These are phyloP conservation scores for Cryptus viduatorius DNA, from an alignment of 2,888 invertebrate species.

Conservation along the genomic window DNA sequence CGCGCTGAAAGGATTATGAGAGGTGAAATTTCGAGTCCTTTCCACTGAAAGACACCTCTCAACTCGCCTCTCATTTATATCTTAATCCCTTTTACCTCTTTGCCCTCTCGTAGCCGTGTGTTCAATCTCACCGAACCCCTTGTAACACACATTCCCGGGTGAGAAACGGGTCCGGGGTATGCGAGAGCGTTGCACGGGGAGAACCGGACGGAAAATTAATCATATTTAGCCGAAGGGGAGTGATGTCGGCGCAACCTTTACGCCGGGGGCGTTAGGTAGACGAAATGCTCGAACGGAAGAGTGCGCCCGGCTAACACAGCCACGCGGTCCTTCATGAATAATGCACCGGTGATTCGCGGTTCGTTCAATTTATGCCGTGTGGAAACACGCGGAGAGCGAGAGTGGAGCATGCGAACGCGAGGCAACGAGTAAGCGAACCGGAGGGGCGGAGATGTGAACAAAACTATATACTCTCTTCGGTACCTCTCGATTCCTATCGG, in stretches of 20 bases:
- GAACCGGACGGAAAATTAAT: slow-evolving; percentile 75
- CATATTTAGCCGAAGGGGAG: slow-evolving; percentile 68
- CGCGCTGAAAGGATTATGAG: slow-evolving; percentile 68
- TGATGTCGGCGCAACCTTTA: slow-evolving; percentile 49
- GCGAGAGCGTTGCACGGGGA: slow-evolving; percentile 24
- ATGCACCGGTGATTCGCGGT: slow-evolving; percentile 75
- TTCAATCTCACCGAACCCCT: slow-evolving; percentile 15
- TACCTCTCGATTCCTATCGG: slow-evolving; percentile 47
- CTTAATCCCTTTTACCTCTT: not conserved
- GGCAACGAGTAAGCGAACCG: slow-evolving; percentile 15
- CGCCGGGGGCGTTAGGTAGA: slow-evolving; percentile 9
- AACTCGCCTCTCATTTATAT: slow-evolving; percentile 28
- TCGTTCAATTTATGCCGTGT: slow-evolving; percentile 75
- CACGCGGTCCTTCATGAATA: slow-evolving; percentile 73
- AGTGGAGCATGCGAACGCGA: slow-evolving; percentile 24
- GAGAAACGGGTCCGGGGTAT: slow-evolving; percentile 39
- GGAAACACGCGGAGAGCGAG: slow-evolving; percentile 64
- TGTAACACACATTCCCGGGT: slow-evolving; percentile 24
- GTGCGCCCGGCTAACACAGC: not conserved
- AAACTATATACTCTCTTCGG: slow-evolving; percentile 23
- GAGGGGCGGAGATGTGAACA: slow-evolving; percentile 15
- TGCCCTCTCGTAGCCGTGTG: slow-evolving; percentile 36
- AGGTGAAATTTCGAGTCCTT: slow-evolving; percentile 54
- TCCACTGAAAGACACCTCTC: slow-evolving; percentile 58
- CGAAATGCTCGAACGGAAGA: slow-evolving; percentile 8